Conservation (phyloP, 2,888 invertebrate genomes). For the Lacanobia wlatinum region DNA sequence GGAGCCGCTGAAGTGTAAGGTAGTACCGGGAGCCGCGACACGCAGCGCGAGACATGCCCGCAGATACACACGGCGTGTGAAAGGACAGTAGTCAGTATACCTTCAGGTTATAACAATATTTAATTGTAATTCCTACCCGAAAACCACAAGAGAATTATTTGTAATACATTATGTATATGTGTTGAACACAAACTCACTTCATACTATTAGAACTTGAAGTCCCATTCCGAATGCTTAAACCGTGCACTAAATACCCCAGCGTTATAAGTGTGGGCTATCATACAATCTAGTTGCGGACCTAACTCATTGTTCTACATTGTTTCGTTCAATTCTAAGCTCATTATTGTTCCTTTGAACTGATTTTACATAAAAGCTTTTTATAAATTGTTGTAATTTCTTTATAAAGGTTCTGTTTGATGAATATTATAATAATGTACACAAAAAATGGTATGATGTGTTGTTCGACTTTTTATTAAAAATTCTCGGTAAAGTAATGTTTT, state of each 20-base stretch:
- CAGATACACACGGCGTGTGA: background rate
- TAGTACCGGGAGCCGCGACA: background rate
- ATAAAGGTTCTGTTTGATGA: slow-evolving; percentile 21
- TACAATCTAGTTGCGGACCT: background rate
- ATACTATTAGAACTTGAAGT: background rate
- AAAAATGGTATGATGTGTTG: slow-evolving; percentile 7
- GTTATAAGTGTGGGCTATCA: slow-evolving; percentile 3
- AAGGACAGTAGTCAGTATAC: slow-evolving; percentile 4
- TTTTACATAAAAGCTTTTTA: slow-evolving; percentile 21
- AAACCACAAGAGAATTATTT: background rate
- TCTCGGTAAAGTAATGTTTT: background rate
- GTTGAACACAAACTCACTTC: background rate
- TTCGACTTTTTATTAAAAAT: slow-evolving; percentile 8
- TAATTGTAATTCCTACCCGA: background rate
- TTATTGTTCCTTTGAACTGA: slow-evolving; percentile 23
- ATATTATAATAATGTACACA: slow-evolving; percentile 15
- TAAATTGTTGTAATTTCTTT: slow-evolving; percentile 12
- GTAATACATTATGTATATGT: background rate
- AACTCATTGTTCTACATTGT: slow-evolving; percentile 11
- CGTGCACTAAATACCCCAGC: slow-evolving; percentile 4
- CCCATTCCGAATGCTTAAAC: background rate
- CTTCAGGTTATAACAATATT: background rate
- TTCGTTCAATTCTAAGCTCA: slow-evolving; percentile 11
- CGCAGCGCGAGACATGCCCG: background rate
- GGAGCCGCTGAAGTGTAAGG: background rate